Evolutionary conservation across 2,888 invertebrate species (phyloP), one percentile per base, ranked within the genome.

Genomic region (Andrena haemorrhoa): DNA sequence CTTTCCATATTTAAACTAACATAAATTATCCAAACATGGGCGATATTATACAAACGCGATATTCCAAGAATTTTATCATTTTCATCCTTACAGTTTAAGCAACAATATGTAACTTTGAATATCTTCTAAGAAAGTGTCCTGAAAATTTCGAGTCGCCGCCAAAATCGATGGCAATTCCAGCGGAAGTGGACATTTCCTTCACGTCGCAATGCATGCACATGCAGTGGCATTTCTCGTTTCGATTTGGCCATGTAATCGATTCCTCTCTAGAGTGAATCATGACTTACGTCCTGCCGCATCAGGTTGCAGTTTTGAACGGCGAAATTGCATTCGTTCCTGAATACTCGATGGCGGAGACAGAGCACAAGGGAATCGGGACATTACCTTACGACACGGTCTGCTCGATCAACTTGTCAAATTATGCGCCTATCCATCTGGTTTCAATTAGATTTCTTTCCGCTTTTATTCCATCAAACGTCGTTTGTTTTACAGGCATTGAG

Each of bases 281-380:
- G 69, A 69, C 23, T 69, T 56, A 69, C 41, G 69, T 56, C 10
- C 63, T 35, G 31, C 35, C 31, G 53, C 58, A 60, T 61, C 68
- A 58, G 49, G 47, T 56, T 65, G 60, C 75, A 75, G 60, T 65
- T 60, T 61, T 49, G 35, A 33, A 41, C 68, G 31, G 58, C n/a
- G 47, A 65, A 61, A 75, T 75, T 61, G 75, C 68, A 61, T 75
- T 75, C 68, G 68, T 35, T 47, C 31, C 61, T 49, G 35, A 51
- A 68, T 73, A 51, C 8, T 66, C 29, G 26, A 56, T 26, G 56
- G 53, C 23, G 53, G n/a, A 53, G 56, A 10, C 20, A 26, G 56
- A 23, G 56, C 10, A 56, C 10, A 56, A 26, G 26, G 8, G 23
- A 56, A 33, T 63, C 51, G 23, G 41, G 41, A 23, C 53, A 63